Conservation (phyloP, 2,888 invertebrate species). For the Cantharis nigra region DNA sequence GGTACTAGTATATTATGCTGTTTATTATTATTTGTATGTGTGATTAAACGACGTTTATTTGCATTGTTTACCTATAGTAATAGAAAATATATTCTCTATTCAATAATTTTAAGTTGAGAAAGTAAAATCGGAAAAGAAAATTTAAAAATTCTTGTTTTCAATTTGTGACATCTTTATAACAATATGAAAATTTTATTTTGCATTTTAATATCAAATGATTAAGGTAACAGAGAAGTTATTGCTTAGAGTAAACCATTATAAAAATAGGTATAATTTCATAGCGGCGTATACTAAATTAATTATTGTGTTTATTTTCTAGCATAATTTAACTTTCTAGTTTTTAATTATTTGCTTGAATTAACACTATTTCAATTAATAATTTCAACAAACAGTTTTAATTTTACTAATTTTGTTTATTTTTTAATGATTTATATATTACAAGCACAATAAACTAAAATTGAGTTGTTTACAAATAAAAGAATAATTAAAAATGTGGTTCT, state of each 20-base stretch:
- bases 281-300: background rate
- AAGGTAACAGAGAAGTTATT: background rate
- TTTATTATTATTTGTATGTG: too few relatives aligned
- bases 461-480: background rate
- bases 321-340: background rate
- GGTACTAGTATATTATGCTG: too few relatives aligned
- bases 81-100: background rate
- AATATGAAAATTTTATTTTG: background rate
- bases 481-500: background rate
- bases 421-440: background rate
- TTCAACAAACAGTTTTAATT: background rate
- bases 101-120: background rate
- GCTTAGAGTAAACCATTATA: background rate
- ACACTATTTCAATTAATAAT: background rate
- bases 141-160: background rate
- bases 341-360: background rate
- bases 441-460: background rate
- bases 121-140: background rate
- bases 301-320: background rate
- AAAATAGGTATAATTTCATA: background rate
- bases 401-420: background rate
- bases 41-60: background rate
- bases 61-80: background rate
- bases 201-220: background rate
- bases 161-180: background rate